phyloP scores from a whole-genome alignment of 2,797 vertebrate genomes.

The Taenioides sp. region DNA sequence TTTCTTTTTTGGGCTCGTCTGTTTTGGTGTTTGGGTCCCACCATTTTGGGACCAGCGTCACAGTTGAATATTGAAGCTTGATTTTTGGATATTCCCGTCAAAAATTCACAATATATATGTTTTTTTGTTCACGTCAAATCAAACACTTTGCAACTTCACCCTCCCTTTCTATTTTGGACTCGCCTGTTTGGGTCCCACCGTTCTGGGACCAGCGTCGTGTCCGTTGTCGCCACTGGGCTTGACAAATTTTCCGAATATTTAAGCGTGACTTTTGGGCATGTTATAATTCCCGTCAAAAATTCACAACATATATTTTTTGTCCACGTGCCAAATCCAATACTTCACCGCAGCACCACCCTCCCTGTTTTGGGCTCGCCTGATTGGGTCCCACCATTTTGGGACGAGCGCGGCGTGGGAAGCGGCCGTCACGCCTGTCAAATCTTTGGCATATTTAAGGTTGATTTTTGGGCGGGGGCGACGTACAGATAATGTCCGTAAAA shows the following conservation, averaged over 20 bases:
- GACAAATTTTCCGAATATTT: slow-evolving; percentile 57
- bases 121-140: background rate
- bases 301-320: background rate
- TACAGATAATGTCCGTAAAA: slow-evolving; percentile 79
- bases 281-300: slow-evolving; percentile 79
- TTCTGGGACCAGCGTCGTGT: background rate
- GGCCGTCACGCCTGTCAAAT: slow-evolving; percentile 68
- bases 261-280: slow-evolving; percentile 63
- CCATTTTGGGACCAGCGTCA: slow-evolving; percentile 78
- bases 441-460: slow-evolving; percentile 39
- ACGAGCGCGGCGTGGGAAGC: slow-evolving; percentile 83
- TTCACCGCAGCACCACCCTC: background rate
- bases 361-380: slow-evolving; percentile 40
- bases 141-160: too few relatives aligned
- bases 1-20: background rate
- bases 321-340: background rate
- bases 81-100: slow-evolving; percentile 79
- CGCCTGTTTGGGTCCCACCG: background rate
- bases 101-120: slow-evolving; percentile 29
- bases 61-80: slow-evolving; percentile 29
- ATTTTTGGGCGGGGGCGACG: slow-evolving; percentile 61
- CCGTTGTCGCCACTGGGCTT: slow-evolving; percentile 52
- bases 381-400: slow-evolving; percentile 86
- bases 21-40: slow-evolving; percentile 71
- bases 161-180: background rate